A percentile compares a stretch with the other conserved stretches of the same genome.
Evolutionary conservation across 2,797 vertebrate genomes (phyloP).

Genomic region (Eleutherodactylus coqui): DNA sequence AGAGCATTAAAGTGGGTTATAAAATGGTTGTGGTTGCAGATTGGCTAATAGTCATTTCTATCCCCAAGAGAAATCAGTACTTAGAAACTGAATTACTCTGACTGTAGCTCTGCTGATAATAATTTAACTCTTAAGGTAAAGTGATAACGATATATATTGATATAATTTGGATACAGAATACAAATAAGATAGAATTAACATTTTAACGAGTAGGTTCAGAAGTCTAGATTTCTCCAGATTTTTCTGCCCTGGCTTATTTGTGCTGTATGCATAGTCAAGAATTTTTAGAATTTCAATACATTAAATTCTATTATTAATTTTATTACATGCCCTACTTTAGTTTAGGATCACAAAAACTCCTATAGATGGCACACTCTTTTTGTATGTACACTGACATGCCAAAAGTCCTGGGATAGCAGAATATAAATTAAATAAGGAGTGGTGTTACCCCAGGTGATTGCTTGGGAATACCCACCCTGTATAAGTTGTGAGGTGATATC

Average conservation of each 20-base stretch:
- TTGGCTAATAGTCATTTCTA: slow-evolving; percentile 88
- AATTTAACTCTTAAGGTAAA: slow-evolving; percentile 31
- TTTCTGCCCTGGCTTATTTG: neutral
- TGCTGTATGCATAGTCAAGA: neutral
- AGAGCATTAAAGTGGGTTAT: slow-evolving; percentile 98
- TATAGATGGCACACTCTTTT: neutral
- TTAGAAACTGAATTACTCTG: slow-evolving; percentile 30
- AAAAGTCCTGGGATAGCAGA: too few relatives aligned
- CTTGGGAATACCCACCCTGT: too few relatives aligned
- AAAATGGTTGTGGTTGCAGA: slow-evolving; percentile 91
- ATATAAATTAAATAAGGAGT: too few relatives aligned
- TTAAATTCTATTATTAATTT: neutral
- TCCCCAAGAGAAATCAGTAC: slow-evolving; percentile 84
- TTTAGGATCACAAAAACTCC: neutral
- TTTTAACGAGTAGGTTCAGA: neutral
- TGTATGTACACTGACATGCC: too few relatives aligned
- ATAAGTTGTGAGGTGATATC: too few relatives aligned
- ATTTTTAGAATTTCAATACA: neutral
- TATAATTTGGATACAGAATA: neutral
- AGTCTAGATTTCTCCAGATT: neutral
- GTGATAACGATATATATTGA: neutral
- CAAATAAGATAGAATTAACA: neutral
- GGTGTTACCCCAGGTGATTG: too few relatives aligned
- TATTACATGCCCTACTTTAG: neutral
- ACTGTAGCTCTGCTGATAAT: slow-evolving; percentile 33